phyloP scores from a whole-genome alignment of 2,113 vertebrate genomes.

The Aplodontia rufa region DNA sequence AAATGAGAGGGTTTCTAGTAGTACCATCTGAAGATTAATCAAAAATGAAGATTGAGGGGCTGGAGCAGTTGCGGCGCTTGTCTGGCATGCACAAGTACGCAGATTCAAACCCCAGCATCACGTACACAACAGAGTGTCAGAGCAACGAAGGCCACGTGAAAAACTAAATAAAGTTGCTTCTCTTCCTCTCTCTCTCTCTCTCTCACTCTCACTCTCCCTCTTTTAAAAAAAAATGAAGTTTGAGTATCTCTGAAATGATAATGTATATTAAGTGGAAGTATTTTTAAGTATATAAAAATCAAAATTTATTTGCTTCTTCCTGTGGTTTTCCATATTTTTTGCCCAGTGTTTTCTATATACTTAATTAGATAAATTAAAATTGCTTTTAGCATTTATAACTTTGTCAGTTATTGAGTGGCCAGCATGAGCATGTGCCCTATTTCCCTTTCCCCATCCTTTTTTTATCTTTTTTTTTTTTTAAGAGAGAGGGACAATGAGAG shows the following conservation, averaged over 20 bases:
- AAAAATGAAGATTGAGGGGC: conserved; percentile 17
- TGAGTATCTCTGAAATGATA: conserved; percentile 32
- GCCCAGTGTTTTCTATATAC: background rate
- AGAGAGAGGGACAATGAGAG: no score
- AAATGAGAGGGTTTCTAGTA: background rate
- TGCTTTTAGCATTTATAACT: background rate
- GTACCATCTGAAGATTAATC: background rate
- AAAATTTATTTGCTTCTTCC: conserved; percentile 3
- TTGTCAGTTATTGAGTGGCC: background rate
- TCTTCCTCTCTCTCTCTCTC: no score
- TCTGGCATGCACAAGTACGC: no score
- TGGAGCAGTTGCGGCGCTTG: no score
- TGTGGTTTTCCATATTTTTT: background rate
- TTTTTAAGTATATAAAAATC: conserved; percentile 7
- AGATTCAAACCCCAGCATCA: no score
- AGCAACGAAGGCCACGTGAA: no score
- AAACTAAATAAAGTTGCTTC: no score
- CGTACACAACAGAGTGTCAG: no score
- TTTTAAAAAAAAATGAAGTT: conserved; percentile 19
- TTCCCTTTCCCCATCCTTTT: background rate
- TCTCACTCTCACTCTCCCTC: no score
- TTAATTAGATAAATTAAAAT: conserved; percentile 10
- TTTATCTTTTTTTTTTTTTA: no score
- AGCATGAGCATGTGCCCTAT: background rate
- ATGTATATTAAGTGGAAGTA: conserved; percentile 42